Base-by-base conservation (phyloP, 2,113 vertebrate species). In the Pollimyrus isidori region DNA sequence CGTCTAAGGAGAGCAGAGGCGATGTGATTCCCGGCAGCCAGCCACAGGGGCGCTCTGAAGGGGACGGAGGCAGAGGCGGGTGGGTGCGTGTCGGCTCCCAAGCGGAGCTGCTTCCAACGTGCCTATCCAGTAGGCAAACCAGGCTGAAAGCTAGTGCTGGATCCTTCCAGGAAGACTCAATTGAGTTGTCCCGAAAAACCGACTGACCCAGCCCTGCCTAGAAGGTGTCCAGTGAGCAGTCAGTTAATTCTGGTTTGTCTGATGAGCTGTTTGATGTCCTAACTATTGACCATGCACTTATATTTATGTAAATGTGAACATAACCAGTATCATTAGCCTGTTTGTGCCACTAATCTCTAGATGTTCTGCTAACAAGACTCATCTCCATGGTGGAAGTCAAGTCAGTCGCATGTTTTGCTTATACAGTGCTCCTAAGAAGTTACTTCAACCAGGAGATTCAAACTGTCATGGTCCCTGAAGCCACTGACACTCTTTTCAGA, bases 111-210 rank as follows among this genome's bases (percentile, higher is more conserved):
- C 95, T 92, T 7, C 94, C 95, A 86, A 93, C 97, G 53, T 95
- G 96, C 89, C 2, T 97, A 39, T 94, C 94, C 52, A 91, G 91
- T 65, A 95, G 93, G 89, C 92, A 92, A 4, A 95, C 95, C 13
- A 90, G 87, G 86, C 91, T 95, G 90, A 93, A 91, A 86, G 90
- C 90, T 50, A 94, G 92, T 90, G 93, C 91, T 45, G 92, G 94
- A 83, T 94, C 94, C 53, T 91, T 95, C 89, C 90, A 92, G 19
- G 92, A 93, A 89, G 96, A 97, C 92, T 97, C 97, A 4, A 95
- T 95, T 11, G 95, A 97, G 92, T 92, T 94, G 73, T 19, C 93
- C 88, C 93, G 91, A 92, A 96, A 95, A 89, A 91, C 62, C 19
- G 92, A 91, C 89, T 89, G 88, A 87, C 46, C 13, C 5, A 39